These are phyloP conservation scores for Drosophila triauraria DNA, from an alignment of 1,140 invertebrate genomes.

Conservation along the genomic window DNA sequence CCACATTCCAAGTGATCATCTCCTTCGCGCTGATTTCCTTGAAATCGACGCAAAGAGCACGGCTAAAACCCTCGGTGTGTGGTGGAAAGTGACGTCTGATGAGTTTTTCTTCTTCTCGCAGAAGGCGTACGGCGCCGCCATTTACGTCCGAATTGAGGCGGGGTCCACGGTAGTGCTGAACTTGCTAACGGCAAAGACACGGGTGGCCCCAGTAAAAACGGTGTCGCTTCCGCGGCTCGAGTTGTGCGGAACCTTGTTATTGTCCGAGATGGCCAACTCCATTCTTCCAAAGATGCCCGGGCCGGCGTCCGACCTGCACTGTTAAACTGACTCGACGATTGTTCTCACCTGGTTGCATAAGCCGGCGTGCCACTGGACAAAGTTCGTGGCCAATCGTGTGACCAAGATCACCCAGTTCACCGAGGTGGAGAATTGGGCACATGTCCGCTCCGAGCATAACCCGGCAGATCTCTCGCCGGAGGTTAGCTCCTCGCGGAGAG, in stretches of 20 bases:
- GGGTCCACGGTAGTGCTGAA: background rate
- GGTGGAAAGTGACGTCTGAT: constrained; percentile 47
- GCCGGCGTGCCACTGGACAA: too few species aligned
- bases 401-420: too few species aligned
- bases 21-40: background rate
- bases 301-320: background rate
- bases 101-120: constrained; percentile 43
- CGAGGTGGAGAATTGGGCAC: too few species aligned
- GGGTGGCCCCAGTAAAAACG: background rate
- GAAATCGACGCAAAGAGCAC: constrained; percentile 24
- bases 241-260: background rate
- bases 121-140: background rate
- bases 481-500: too few species aligned
- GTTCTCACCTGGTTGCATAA: too few species aligned
- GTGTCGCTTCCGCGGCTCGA: background rate
- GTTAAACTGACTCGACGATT: too few species aligned
- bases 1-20: too few species aligned
- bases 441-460: too few species aligned
- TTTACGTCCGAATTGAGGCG: background rate
- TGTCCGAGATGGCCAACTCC: background rate
- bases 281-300: background rate
- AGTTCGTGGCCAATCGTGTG: too few species aligned
- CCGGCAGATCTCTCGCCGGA: too few species aligned
- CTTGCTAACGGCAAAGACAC: background rate
- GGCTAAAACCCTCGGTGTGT: constrained; percentile 55